Evolutionary conservation across 2,113 vertebrate species (phyloP).

Genomic region (Antigone vipio): DNA sequence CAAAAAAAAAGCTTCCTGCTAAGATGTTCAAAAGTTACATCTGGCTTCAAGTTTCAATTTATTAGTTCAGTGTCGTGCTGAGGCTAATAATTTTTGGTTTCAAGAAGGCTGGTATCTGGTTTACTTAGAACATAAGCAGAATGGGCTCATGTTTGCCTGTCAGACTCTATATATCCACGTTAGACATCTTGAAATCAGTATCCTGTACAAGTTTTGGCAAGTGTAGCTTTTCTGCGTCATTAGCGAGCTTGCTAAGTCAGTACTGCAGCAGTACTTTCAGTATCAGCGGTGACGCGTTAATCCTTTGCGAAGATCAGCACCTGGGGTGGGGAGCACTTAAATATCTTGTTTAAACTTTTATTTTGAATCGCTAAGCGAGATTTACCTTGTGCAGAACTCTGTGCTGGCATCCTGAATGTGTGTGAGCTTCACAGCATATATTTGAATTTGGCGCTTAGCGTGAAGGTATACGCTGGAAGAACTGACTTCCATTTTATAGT

Average conservation of each 20-base stretch:
- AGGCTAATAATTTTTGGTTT: rapidly evolving
- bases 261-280: neutral
- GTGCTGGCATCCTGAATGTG: neutral
- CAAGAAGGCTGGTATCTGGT: neutral
- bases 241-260: neutral
- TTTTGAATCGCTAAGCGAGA: neutral
- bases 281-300: neutral
- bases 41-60: neutral
- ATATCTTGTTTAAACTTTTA: neutral
- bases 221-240: neutral
- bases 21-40: neutral
- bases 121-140: neutral
- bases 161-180: neutral
- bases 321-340: neutral
- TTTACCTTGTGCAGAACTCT: neutral
- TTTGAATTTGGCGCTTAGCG: neutral
- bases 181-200: neutral
- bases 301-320: neutral
- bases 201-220: neutral
- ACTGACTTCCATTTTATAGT: neutral
- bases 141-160: neutral
- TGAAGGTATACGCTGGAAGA: neutral
- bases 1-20: neutral
- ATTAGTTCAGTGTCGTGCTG: rapidly evolving
- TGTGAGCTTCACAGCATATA: neutral